Evolutionary conservation across 2,113 vertebrate species (phyloP), one percentile per base, ranked within the genome.

Genomic region (Prunella himalayana): DNA sequence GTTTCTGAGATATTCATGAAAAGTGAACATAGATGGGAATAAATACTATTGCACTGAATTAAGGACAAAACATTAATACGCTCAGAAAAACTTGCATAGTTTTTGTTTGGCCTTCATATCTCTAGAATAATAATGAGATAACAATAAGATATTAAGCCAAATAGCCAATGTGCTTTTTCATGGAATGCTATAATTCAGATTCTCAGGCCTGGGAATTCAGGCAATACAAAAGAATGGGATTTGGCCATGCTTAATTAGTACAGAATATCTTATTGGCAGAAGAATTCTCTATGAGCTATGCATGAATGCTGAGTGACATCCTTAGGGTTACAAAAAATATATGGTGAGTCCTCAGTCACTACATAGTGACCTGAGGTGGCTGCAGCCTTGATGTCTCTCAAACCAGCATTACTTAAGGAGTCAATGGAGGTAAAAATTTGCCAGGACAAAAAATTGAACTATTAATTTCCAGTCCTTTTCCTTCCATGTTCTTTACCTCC

Each of bases 351-450:
- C 39, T 10, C 41, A n/a, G 17, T 9, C 30, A 68, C 42, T 24
- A n/a, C 0, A 1, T 15, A 65, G 39, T 59, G 61, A 92, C 27
- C 17, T 49, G 23, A 33, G 33, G 51, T 13, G 1, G 2, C 56
- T 19, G 60, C 31, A 49, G 1, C 12, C 15, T 88, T 69, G 41
- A 31, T 23, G 25, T 68, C n/a, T 50, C 4, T 14, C 24, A 51
- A 76, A 53, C 19, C 13, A n/a, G 37, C 23, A 45, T 27, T 15
- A 31, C 31, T 69, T 16, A 45, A 54, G 30, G 59, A 86, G 18
- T 68, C 75, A 56, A 7, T 0, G 1, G 35, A 68, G 5, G 18
- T 41, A 86, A 69, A 20, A 51, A 41, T 33, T 69, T 37, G 28
- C 42, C 33, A n/a, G 31, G 45, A 71, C 35, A 63, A 51, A 78